Conservation (phyloP, 2,797 vertebrate genomes). For the Anguilla pacifica region DNA sequence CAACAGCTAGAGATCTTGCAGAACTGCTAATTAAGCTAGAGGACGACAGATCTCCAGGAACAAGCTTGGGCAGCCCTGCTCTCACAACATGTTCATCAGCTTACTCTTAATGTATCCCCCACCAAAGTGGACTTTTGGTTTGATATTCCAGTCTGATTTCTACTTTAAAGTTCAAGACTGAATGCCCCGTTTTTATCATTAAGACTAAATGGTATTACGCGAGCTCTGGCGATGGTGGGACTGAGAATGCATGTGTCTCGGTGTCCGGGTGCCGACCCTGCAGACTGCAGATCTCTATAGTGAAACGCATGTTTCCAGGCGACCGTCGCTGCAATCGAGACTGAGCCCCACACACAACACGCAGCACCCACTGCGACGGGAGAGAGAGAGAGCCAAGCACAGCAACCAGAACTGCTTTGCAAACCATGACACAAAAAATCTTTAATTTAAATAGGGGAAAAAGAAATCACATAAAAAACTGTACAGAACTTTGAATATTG, state of each 20-base stretch:
- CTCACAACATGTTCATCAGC: too few relatives aligned
- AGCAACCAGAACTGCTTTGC: constrained; percentile 54
- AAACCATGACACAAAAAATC: constrained; percentile 78
- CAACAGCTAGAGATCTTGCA: too few relatives aligned
- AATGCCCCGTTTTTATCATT: background rate
- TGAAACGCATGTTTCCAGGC: background rate
- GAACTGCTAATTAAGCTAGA: background rate
- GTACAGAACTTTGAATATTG: constrained; percentile 78
- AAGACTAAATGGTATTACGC: background rate
- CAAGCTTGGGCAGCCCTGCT: background rate
- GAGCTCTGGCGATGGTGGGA: background rate
- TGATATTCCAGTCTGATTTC: background rate
- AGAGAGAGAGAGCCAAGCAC: constrained; percentile 38
- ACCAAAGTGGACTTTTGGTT: background rate
- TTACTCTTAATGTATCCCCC: background rate
- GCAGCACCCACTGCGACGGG: background rate
- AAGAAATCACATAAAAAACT: constrained; percentile 70
- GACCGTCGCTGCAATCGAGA: background rate
- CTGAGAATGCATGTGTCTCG: background rate
- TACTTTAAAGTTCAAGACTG: background rate
- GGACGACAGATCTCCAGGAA: background rate
- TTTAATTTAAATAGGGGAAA: constrained; percentile 81
- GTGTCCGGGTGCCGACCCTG: background rate
- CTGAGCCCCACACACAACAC: background rate
- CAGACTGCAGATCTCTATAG: background rate